Percentiles rank a stretch among this genome's conserved stretches.
phyloP scores from a whole-genome alignment of 2,797 vertebrate genomes.

The Anguilla anguilla region DNA sequence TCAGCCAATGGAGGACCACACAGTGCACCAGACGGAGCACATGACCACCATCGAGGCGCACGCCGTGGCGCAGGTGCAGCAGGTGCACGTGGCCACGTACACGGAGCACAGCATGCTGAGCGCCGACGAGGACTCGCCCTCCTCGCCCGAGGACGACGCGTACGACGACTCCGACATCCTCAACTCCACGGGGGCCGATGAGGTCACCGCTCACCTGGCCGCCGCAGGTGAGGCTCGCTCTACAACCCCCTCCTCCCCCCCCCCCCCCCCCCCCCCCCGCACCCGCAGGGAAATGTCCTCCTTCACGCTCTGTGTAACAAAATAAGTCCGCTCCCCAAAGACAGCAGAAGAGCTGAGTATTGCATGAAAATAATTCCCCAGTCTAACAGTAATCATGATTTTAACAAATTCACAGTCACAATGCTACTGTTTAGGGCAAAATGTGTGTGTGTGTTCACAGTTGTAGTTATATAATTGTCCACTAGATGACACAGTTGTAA shows the following conservation, averaged over 20 bases:
- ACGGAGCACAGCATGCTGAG: conserved; percentile 93
- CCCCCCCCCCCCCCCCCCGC: not conserved
- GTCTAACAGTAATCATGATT: not conserved
- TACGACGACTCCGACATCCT: conserved; percentile 98
- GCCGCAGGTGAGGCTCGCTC: conserved; percentile 82
- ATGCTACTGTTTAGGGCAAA: not conserved
- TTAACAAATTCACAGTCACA: not conserved
- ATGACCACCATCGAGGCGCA: conserved; percentile 97
- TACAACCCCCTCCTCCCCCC: no score
- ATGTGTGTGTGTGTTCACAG: not conserved
- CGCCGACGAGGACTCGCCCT: conserved; percentile 93
- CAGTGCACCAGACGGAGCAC: conserved; percentile 86
- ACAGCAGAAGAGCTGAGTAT: not conserved
- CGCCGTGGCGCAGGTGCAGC: conserved; percentile 87
- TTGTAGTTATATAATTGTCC: not conserved
- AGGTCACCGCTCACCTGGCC: conserved; percentile 94
- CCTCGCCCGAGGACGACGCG: conserved; percentile 92
- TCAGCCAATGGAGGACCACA: conserved; percentile 88
- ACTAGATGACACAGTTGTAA: conserved; percentile 11
- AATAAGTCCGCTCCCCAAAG: no score
- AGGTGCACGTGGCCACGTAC: conserved; percentile 91
- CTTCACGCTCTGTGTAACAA: no score
- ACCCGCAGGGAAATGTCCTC: no score
- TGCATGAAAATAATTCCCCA: not conserved
- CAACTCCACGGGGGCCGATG: conserved; percentile 92